Conservation (phyloP, 2,113 vertebrate genomes). For the Cololabis saira region DNA sequence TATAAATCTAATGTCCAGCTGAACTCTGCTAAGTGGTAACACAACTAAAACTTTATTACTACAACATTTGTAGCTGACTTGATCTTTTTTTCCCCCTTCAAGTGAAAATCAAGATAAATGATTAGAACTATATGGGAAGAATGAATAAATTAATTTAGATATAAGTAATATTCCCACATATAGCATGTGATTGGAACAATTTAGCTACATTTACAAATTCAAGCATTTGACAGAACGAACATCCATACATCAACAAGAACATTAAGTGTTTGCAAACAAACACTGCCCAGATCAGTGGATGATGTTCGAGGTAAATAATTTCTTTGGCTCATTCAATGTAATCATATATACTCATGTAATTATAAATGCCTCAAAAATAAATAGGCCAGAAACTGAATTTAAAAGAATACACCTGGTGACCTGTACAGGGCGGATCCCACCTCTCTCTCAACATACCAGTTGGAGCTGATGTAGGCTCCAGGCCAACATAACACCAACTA, state of each 20-base stretch:
- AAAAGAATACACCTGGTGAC: not conserved
- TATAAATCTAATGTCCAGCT: conserved; percentile 21
- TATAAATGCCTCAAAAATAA: conserved; percentile 1
- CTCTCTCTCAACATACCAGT: too few species aligned
- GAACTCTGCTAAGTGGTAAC: not conserved
- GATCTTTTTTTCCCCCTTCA: not conserved
- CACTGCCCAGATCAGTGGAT: conserved; percentile 29
- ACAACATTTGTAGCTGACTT: not conserved
- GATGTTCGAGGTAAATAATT: conserved; percentile 43
- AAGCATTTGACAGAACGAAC: conserved; percentile 20
- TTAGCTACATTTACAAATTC: not conserved
- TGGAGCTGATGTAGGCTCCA: too few species aligned
- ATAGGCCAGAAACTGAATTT: conserved; percentile 7
- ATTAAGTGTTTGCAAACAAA: conserved; percentile 23
- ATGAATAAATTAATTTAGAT: not conserved
- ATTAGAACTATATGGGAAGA: not conserved
- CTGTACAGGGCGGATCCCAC: too few species aligned
- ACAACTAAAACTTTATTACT: not conserved
- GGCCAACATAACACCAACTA: too few species aligned
- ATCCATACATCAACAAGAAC: conserved; percentile 6
- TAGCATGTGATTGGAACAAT: conserved; percentile 16
- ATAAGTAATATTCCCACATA: not conserved
- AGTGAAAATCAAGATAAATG: conserved; percentile 14
- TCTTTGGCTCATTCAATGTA: conserved; percentile 47
- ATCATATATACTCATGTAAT: conserved; percentile 23